These are phyloP conservation scores for Biston stratarius DNA, from an alignment of 2,888 invertebrate genomes.

Conservation along the genomic window DNA sequence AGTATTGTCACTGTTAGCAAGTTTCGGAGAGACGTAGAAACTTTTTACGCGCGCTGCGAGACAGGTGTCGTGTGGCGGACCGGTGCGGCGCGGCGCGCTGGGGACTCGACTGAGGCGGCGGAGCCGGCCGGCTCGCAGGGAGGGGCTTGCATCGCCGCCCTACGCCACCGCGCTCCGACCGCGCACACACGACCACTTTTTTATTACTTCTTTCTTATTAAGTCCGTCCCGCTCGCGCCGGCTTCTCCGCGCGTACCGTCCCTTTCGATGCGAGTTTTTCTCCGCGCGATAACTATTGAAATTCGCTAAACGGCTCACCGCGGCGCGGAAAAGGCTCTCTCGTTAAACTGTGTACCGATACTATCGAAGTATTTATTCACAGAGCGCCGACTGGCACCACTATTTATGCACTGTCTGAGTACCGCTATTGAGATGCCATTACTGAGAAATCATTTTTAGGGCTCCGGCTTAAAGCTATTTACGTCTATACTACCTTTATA, in stretches of 20 bases:
- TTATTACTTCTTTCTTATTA: conserved; percentile 85
- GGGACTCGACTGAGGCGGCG: conserved; percentile 79
- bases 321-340: conserved; percentile 85
- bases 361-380: conserved; percentile 82
- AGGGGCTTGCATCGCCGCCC: conserved; percentile 84
- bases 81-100: conserved; percentile 79
- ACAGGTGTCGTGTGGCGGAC: conserved; percentile 63
- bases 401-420: conserved; percentile 70
- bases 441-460: conserved; percentile 17
- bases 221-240: conserved; percentile 77
- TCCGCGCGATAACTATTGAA: conserved; percentile 86
- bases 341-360: conserved; percentile 84
- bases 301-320: conserved; percentile 86
- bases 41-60: conserved; percentile 79
- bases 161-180: conserved; percentile 85
- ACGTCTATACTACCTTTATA: too few species aligned
- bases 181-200: conserved; percentile 84
- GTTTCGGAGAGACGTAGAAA: conserved; percentile 76
- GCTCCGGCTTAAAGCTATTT: too few species aligned
- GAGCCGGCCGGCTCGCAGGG: conserved; percentile 75
- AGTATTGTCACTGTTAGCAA: conserved; percentile 65
- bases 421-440: conserved; percentile 28
- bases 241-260: conserved; percentile 63
- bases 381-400: conserved; percentile 71
- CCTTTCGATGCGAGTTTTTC: conserved; percentile 80